Evolutionary conservation across 1,140 invertebrate genomes (phyloP).

Genomic region (Bombus waltoni): DNA sequence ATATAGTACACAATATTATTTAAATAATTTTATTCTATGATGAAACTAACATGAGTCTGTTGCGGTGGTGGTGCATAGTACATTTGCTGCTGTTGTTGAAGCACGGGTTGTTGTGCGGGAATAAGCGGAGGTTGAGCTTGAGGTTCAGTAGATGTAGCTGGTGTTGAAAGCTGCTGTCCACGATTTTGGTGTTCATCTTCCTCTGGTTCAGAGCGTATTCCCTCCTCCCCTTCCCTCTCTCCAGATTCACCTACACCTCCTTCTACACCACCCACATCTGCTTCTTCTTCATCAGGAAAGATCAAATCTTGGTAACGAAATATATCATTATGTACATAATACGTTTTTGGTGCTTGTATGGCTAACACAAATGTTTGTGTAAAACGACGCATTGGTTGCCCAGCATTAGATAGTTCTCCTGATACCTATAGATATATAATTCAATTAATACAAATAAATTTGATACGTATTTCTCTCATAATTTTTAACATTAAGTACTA

Average conservation of each 20-base stretch:
- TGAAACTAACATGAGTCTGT: conserved; percentile 70
- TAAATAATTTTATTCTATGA: neutral
- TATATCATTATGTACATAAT: conserved; percentile 99
- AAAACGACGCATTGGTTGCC: conserved; percentile 97
- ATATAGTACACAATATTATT: neutral
- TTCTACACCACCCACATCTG: conserved; percentile 73
- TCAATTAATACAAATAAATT: neutral
- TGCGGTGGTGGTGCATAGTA: conserved; percentile 75
- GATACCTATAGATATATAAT: conserved; percentile 86
- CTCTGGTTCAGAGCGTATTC: conserved; percentile 87
- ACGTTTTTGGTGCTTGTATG: conserved; percentile 96
- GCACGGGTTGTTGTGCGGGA: conserved; percentile 69
- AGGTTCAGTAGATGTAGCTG: conserved; percentile 70
- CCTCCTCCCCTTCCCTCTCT: conserved; percentile 83
- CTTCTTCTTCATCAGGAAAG: conserved; percentile 87
- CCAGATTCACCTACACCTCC: conserved; percentile 69
- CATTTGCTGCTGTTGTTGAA: conserved; percentile 75
- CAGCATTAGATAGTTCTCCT: conserved; percentile 97
- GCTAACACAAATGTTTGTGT: conserved; percentile 98
- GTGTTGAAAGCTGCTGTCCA: conserved; percentile 68
- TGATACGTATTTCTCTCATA: neutral
- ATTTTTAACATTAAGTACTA: neutral
- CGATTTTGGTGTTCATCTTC: conserved; percentile 84
- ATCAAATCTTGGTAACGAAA: conserved; percentile 94
- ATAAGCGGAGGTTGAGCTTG: conserved; percentile 73